Base-by-base conservation (phyloP, 2,113 vertebrate genomes). In the Pelecanus crispus region DNA sequence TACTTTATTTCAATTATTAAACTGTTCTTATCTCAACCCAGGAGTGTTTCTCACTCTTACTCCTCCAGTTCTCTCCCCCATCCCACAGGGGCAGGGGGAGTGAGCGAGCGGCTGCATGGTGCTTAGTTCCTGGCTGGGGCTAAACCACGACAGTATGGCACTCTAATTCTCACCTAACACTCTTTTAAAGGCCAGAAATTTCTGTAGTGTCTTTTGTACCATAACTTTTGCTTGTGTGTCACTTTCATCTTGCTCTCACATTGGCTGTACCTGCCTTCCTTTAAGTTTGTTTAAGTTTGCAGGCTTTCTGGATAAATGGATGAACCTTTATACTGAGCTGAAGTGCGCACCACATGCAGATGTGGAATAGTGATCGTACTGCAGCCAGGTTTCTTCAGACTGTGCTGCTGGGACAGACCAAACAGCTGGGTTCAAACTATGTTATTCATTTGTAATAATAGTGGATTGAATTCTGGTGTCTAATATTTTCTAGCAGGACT, bases 401-500 rank as follows among this genome's bases (percentile, higher is more conserved):
- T 78, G 9, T 77, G 50, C 62, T 86, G 38, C 36, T 74, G 65
- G 40, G 53, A 18, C 0, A 0, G 49, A 49, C 38, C 36, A 52
- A 63, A 90, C 16, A 24, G 32, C 9, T 66, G 24, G 19, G 28
- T 73, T 89, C n/a, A 88, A 62, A 65, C 29, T 78, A 21, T 53
- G 47, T 42, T 70, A 29, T 11, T 10, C 45, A 6, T 18, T 45
- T 84, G 26, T 40, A 52, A 3, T 89, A 63, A 55, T 7, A 81
- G 20, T 32, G 47, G 19, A 38, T 31, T 94, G 44, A 94, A 65
- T 90, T 85, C 50, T 58, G 65, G 36, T 95, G 36, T 98, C 80
- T 97, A 34, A 66, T 80, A 58, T 92, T 95, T 93, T 96, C 66
- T 77, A 96, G 90, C 97, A 99, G 98, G 94, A 82, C 95, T 71